Base-by-base conservation (phyloP, 1,140 invertebrate species). In the Lepidurus arcticus region DNA sequence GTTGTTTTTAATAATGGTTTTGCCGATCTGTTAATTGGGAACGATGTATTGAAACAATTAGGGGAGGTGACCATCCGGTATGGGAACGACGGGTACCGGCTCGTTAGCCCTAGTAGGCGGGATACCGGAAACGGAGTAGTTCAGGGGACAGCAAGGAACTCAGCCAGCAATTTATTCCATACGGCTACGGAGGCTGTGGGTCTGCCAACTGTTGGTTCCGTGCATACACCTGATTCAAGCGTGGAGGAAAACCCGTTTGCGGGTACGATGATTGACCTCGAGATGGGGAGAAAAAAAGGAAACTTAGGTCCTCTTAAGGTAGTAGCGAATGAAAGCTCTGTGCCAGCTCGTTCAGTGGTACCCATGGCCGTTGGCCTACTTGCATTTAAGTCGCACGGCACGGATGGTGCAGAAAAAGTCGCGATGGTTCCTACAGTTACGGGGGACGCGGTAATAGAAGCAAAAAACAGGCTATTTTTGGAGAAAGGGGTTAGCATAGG, bases 401-500 rank as follows among this genome's bases (percentile, higher is more conserved):
- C 11, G 21, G 7, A 7, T 7, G 47, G 11, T 4, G 10, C 47
- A 53, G 47, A 11, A 11, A 53, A 53, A 0, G 5, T 7, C 11
- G 21, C 0, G 47, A n/a, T 16, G 11, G 6, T 53, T 11, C 47
- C 47, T 11, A 11, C 21, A 53, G 5, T 53, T 11, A 53, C 11
- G 21, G 47, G 21, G 11, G 47, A 53, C 21, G 4, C 47, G 11
- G 11, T 53, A 11, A 53, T 53, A 53, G 47, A 53, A 53, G 47
- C 47, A 11, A 53, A 11, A 53, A 11, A 53, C 3, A n/a, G 11
- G 11, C 47, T 75, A 8, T 42, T 75, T 6, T 11, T 42, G 11
- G 74, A 75, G 6, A 75, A 42, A 42, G 74, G 74, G 74, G 13
- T 75, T 0, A 44, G 42, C 10, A 44, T 75, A 44, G 74, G 74